These are phyloP conservation scores for Chymomyza fuscimana DNA, from an alignment of 2,888 invertebrate genomes.

Conservation along the genomic window DNA sequence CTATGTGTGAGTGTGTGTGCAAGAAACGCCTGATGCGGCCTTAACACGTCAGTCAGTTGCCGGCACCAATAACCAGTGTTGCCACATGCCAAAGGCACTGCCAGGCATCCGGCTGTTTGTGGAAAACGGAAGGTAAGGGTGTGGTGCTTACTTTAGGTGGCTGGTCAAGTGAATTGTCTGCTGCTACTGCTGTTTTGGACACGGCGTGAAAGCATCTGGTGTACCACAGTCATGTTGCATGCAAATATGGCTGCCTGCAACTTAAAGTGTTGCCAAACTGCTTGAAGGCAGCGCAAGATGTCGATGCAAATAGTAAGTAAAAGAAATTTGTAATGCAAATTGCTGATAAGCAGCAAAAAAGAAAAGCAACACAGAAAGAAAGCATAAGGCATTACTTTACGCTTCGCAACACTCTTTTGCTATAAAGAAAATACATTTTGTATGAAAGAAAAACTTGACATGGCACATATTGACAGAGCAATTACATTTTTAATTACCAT, in stretches of 20 bases:
- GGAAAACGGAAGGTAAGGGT: neutral
- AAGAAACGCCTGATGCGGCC: slow-evolving; percentile 34
- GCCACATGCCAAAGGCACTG: slow-evolving; percentile 36
- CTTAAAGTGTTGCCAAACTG: neutral
- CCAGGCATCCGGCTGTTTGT: too few relatives aligned
- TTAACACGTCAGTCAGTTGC: slow-evolving; percentile 48
- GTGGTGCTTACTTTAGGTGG: neutral
- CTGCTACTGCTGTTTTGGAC: slow-evolving; percentile 29
- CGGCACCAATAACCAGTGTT: slow-evolving; percentile 41
- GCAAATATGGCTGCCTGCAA: neutral
- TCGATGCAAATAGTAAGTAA: neutral
- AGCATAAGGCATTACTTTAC: slow-evolving; percentile 11
- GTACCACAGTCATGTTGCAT: neutral
- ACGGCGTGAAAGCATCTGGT: slow-evolving; percentile 10
- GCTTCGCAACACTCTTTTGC: neutral
- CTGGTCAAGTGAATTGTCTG: slow-evolving; percentile 18
- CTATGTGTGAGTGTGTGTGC: slow-evolving; percentile 12
- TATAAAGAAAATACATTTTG: neutral
- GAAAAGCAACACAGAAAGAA: neutral
- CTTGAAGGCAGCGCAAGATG: neutral
- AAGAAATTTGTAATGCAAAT: slow-evolving; percentile 60
- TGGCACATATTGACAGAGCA: slow-evolving; percentile 58
- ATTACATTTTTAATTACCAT: slow-evolving; percentile 70
- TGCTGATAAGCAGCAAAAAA: neutral
- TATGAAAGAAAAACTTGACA: slow-evolving; percentile 25